These are phyloP conservation scores for Lacerta agilis DNA, from an alignment of 2,797 vertebrate genomes.

Conservation along the genomic window DNA sequence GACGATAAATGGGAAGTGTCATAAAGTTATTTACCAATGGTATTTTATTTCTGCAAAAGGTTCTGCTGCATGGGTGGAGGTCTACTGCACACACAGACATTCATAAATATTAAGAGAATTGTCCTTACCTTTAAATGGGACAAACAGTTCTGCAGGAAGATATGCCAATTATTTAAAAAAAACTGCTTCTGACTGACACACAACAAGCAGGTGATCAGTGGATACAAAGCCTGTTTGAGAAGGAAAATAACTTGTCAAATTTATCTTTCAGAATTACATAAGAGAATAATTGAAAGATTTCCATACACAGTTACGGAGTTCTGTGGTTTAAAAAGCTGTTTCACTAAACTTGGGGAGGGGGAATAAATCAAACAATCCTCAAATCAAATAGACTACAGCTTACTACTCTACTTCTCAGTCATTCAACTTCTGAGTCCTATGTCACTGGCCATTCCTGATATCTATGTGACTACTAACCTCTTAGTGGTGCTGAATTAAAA, in stretches of 20 bases:
- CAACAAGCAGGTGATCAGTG: slow-evolving; percentile 97
- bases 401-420: background rate
- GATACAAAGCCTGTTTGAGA: slow-evolving; percentile 90
- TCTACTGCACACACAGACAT: background rate
- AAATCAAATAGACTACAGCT: background rate
- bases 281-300: background rate
- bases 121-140: slow-evolving; percentile 97
- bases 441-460: background rate
- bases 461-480: background rate
- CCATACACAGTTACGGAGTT: background rate
- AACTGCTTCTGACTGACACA: slow-evolving; percentile 99
- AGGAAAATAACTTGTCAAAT: slow-evolving; percentile 16
- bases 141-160: slow-evolving; percentile 99
- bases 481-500: too few species aligned
- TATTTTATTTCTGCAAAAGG: background rate
- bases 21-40: too few species aligned
- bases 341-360: background rate
- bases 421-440: background rate
- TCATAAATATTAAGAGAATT: slow-evolving; percentile 27
- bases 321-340: background rate
- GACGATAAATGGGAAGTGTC: too few species aligned
- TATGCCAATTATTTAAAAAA: slow-evolving; percentile 99
- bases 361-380: background rate
- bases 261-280: background rate
- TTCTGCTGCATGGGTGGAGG: background rate